Base-by-base conservation (phyloP, 2,113 vertebrate genomes). In the Chaenogobius annularis region DNA sequence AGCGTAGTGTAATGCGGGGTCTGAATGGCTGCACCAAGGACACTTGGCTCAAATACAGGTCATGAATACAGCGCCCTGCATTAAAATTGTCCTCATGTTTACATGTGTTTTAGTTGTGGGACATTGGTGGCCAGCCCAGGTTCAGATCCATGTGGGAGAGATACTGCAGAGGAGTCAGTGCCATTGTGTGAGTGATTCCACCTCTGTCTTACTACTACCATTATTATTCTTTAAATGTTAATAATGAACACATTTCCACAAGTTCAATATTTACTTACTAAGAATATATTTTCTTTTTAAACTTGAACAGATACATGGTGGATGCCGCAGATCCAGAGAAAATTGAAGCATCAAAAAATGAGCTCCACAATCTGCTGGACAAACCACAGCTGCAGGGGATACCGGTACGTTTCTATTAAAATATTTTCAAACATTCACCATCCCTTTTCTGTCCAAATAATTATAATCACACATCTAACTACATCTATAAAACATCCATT, bases 101-200 rank as follows among this genome's bases (percentile, higher is more conserved):
- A 46, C 13, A 0, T 48, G 52, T 31, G 26, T 23, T 79, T 22
- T 82, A 99, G 98, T 98, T 99, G 75, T 99, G 98, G 98, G 98
- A 99, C 89, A 99, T 99, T 86, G 98, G 98, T 87, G 98, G 98
- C 67, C 98, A 99, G 66, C 97, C 98, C 2, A 94, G 98, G 70
- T 99, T 99, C 94, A 95, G 98, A 80, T 99, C 97, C 94, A 99
- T 99, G 98, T 99, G 98, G 98, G 98, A 99, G 76, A 94, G 97
- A 10, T 99, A 99, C 75, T 99, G 98, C 92, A 91, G 98, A 83
- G 98, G 98, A 68, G 98, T 99, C 73, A 99, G 99, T 67, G 97
- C 98, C 69, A 98, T 99, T 20, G 97, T 99, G 98, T 99, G 90
- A 97, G 98, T 92, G 20, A 13, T 50, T 50, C 13, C 14, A 14